Evolutionary conservation across 2,888 invertebrate species (phyloP).

Genomic region (Eilema sororculum): DNA sequence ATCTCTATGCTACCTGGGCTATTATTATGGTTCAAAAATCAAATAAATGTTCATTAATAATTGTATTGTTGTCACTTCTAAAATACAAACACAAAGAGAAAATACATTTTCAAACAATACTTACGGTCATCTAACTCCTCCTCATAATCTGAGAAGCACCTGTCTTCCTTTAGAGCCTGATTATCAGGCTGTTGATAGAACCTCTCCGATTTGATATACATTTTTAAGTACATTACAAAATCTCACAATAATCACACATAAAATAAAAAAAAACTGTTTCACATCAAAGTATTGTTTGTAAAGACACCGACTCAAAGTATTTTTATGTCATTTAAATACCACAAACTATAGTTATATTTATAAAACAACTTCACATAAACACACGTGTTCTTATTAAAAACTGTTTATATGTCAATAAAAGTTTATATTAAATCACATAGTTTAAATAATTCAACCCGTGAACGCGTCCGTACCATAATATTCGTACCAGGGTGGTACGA

Average conservation of each 20-base stretch:
- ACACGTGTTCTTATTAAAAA: conserved; percentile 1
- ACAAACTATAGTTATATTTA: conserved; percentile 3
- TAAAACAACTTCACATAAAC: conserved; percentile 29
- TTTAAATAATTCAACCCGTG: background rate
- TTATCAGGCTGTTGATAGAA: conserved; percentile 79
- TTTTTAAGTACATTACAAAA: conserved; percentile 79
- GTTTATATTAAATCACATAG: background rate
- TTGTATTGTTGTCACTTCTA: too few relatives aligned
- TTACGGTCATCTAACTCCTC: conserved; percentile 79
- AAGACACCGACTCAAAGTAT: conserved; percentile 6
- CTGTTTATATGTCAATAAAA: background rate
- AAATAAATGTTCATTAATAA: background rate
- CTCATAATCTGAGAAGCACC: conserved; percentile 78
- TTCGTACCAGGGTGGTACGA: conserved; percentile 9
- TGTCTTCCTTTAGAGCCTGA: conserved; percentile 73
- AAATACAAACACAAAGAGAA: background rate
- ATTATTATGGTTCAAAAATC: background rate
- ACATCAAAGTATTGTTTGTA: conserved; percentile 11
- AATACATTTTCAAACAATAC: conserved; percentile 43
- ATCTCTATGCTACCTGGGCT: background rate
- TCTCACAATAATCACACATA: conserved; percentile 39
- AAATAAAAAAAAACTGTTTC: conserved; percentile 1
- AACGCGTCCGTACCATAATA: background rate
- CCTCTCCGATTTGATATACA: conserved; percentile 82
- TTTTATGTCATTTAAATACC: conserved; percentile 19